A percentile compares a stretch with the other conserved stretches of the same genome.
Evolutionary conservation across 2,797 vertebrate genomes (phyloP).

Genomic region (Buphagus erythrorhynchus): DNA sequence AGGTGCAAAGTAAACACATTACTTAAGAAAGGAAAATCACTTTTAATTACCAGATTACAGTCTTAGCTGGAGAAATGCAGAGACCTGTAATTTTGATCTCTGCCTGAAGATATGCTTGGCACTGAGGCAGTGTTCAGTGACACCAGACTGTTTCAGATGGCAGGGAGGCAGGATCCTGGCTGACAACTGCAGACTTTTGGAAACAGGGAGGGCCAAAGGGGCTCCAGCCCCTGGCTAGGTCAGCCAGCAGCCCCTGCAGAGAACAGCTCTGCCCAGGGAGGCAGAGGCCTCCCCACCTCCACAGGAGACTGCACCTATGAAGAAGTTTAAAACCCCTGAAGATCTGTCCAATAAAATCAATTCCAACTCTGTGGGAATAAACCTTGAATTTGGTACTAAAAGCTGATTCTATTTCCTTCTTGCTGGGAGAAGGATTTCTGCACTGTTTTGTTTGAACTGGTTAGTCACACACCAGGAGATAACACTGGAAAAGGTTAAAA

Average conservation of each 20-base stretch:
- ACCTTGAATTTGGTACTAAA: not conserved
- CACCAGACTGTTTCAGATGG: not conserved
- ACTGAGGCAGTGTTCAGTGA: not conserved
- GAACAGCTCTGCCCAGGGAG: not conserved
- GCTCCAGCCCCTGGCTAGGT: not conserved
- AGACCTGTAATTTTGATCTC: not conserved
- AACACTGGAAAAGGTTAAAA: not conserved
- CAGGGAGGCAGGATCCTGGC: not conserved
- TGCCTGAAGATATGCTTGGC: not conserved
- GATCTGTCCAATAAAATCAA: not conserved
- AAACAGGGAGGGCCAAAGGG: not conserved
- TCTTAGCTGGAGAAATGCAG: not conserved
- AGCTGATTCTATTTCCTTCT: not conserved
- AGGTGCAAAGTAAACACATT: not conserved
- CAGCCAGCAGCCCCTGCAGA: not conserved
- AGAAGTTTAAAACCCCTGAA: not conserved
- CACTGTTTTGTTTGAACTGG: not conserved
- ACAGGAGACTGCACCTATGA: not conserved
- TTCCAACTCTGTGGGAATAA: not conserved
- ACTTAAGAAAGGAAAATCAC: constrained; percentile 9
- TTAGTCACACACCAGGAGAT: not conserved
- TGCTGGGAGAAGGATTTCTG: not conserved
- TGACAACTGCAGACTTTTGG: not conserved
- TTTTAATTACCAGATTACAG: constrained; percentile 21
- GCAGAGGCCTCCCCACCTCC: not conserved